Conservation (phyloP, 2,113 vertebrate genomes). For the Mugil cephalus region DNA sequence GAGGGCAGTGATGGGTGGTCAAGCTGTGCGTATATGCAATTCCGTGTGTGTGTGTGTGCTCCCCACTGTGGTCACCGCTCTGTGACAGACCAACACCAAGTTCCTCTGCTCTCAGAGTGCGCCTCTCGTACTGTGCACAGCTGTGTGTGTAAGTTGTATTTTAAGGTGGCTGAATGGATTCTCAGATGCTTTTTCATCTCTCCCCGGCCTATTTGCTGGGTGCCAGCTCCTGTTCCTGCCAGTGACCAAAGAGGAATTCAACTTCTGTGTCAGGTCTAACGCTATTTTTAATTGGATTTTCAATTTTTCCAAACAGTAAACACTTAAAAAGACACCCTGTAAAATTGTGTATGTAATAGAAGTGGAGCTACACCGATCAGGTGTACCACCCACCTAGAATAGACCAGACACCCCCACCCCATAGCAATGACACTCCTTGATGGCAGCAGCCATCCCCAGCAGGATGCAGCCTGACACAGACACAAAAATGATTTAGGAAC, state of each 20-base stretch:
- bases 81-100: constrained; percentile 65
- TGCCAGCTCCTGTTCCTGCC: constrained; percentile 25
- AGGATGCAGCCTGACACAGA: too few relatives aligned
- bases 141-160: constrained; percentile 66
- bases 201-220: constrained; percentile 48
- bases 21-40: constrained; percentile 54
- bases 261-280: constrained; percentile 21
- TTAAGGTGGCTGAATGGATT: constrained; percentile 67
- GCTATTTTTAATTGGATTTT: constrained; percentile 10
- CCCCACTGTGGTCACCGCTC: constrained; percentile 62
- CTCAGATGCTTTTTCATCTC: constrained; percentile 59
- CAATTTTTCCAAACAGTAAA: constrained; percentile 3
- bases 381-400: too few relatives aligned
- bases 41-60: constrained; percentile 38
- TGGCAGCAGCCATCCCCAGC: too few relatives aligned
- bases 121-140: constrained; percentile 62
- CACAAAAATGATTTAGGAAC: too few relatives aligned
- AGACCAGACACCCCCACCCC: too few relatives aligned
- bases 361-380: too few relatives aligned
- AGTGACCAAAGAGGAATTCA: constrained; percentile 24
- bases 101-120: constrained; percentile 62
- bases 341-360: too few relatives aligned
- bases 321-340: not conserved
- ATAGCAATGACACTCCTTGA: too few relatives aligned
- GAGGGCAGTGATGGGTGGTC: constrained; percentile 77